Evolutionary conservation across 2,888 invertebrate genomes (phyloP), one percentile per base, ranked within the genome.

Genomic region (Formica aserva): DNA sequence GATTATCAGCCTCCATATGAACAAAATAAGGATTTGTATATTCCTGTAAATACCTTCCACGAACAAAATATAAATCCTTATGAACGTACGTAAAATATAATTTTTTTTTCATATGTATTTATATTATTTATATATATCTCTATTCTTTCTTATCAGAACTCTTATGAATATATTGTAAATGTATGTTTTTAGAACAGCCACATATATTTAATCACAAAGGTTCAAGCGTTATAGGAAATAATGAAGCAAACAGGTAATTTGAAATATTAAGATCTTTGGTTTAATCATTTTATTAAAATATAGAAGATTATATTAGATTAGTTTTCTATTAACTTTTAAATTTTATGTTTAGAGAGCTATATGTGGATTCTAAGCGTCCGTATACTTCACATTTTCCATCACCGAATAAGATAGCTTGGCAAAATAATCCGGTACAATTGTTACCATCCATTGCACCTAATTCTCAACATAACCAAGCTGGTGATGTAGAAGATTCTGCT

Each of bases 171-270:
- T 45, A 5, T 45, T 48, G 15, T n/a, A 52, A n/a, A 52, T 41
- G 18, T 29, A 22, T 65, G 18, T 52, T 81, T 93, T 92, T 90
- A 85, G 93, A 93, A 69, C 92, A 93, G 60, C 89, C 93, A 4
- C 91, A 76, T 69, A 93, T 93, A 86, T 94, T 94, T 75, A 93
- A 92, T 83, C 94, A 93, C 57, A 94, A 94, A 77, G 92, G 91
- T 78, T 86, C 92, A 3, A 91, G 92, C 26, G 90, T 94, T 5
- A 86, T 92, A 32, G 90, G 88, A 11, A 92, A 93, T 85, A 91
- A 89, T 85, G 90, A 84, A 62, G 85, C 71, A 41, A 89, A 91
- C 35, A 86, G 88, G 93, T 93, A 88, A 80, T 69, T 15, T 0
- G 5, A 69, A 69, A 41, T 38, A 57, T 22, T 41, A 11, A 52